A percentile compares a stretch with the other conserved stretches of the same genome.
These are phyloP conservation scores for Arenaria interpres DNA, from an alignment of 2,113 vertebrate species.

Conservation along the genomic window DNA sequence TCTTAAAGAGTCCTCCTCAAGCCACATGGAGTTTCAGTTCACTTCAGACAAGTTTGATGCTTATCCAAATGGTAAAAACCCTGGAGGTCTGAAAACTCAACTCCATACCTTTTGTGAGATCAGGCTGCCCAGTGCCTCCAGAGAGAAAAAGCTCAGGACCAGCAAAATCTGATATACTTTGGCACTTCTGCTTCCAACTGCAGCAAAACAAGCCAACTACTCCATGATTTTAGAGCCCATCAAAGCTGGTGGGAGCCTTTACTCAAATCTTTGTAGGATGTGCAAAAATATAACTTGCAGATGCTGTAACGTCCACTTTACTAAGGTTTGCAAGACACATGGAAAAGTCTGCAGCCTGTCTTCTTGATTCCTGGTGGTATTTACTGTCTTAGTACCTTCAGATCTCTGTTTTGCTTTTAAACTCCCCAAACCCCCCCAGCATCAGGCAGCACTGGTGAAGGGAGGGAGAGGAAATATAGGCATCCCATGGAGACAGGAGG, in stretches of 20 bases:
- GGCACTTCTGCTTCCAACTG: neutral
- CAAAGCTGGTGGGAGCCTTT: neutral
- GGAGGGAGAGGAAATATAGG: neutral
- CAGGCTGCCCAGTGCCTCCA: neutral
- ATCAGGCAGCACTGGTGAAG: neutral
- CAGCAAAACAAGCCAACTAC: neutral
- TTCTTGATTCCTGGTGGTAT: neutral
- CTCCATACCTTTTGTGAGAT: neutral
- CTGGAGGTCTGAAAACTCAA: neutral
- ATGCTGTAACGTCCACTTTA: accelerated
- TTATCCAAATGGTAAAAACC: neutral
- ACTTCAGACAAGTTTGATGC: neutral
- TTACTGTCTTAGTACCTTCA: neutral
- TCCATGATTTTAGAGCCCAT: neutral
- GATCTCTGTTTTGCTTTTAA: neutral
- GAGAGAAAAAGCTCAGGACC: neutral
- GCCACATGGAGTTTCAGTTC: neutral
- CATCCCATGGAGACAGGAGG: accelerated
- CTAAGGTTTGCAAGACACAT: neutral
- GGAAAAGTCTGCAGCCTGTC: neutral
- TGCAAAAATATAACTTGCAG: neutral
- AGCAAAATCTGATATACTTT: neutral
- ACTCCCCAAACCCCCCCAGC: neutral
- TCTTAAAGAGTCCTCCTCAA: neutral
- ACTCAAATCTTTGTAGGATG: neutral